Conservation (phyloP, 2,888 invertebrate species). For the Helobdella robusta region DNA sequence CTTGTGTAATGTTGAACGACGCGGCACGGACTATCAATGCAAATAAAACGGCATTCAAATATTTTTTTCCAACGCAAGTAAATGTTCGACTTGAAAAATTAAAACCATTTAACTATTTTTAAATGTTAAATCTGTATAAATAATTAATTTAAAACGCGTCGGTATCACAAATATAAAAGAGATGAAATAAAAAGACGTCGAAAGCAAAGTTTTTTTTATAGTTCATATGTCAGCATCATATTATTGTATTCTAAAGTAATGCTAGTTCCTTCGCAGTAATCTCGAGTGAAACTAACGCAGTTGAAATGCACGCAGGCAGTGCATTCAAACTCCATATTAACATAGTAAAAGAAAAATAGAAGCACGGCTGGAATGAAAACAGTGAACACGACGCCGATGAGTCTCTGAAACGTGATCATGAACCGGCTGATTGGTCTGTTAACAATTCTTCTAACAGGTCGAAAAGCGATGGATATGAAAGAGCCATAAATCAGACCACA, state of each 20-base stretch:
- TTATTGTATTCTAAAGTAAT: conserved; percentile 19
- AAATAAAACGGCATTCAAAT: no score
- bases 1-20: no score
- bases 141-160: no score
- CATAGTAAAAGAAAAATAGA: conserved; percentile 67
- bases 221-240: conserved; percentile 8
- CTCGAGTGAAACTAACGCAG: conserved; percentile 74
- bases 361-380: conserved; percentile 65
- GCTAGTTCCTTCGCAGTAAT: conserved; percentile 60
- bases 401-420: not conserved
- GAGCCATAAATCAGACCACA: conserved; percentile 90
- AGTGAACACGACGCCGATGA: conserved; percentile 61
- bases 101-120: no score
- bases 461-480: conserved; percentile 77
- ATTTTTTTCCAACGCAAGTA: no score
- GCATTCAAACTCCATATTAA: conserved; percentile 76
- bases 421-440: conserved; percentile 45
- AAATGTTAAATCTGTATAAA: no score
- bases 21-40: no score
- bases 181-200: no score
- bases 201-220: no score
- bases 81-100: no score
- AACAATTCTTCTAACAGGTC: conserved; percentile 86
- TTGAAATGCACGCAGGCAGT: conserved; percentile 76
- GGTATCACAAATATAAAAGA: no score